Percentiles rank a stretch among this genome's conserved stretches.
These are phyloP conservation scores for Achroia grisella DNA, from an alignment of 1,140 invertebrate genomes.

Conservation along the genomic window DNA sequence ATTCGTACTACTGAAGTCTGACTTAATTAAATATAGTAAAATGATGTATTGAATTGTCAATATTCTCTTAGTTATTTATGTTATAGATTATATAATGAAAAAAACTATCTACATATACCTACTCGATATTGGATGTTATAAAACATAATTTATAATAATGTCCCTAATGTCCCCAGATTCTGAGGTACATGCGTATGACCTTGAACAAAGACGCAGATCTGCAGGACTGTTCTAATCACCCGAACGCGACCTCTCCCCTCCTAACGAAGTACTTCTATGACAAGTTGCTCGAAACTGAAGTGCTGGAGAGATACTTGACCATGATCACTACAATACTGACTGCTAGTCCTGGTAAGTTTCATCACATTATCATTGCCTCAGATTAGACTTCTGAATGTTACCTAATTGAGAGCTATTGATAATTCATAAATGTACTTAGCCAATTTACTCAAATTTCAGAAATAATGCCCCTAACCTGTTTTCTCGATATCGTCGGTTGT, in stretches of 20 bases:
- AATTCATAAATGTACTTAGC: no score
- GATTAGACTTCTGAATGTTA: background rate
- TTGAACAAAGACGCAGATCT: conserved; percentile 70
- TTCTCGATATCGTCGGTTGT: conserved; percentile 84
- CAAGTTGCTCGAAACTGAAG: conserved; percentile 64
- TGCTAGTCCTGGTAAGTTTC: conserved; percentile 73
- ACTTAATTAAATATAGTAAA: no score
- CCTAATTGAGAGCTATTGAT: no score
- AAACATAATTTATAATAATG: no score
- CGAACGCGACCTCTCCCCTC: conserved; percentile 77
- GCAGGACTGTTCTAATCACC: conserved; percentile 72
- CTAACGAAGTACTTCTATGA: conserved; percentile 75
- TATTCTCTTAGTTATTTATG: background rate
- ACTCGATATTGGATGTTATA: no score
- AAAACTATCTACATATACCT: no score
- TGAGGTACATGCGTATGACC: conserved; percentile 85
- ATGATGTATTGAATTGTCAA: no score
- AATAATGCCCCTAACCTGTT: conserved; percentile 78
- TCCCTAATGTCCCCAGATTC: conserved; percentile 72
- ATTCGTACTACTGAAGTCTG: no score
- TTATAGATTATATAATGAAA: background rate
- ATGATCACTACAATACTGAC: conserved; percentile 79
- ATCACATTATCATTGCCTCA: conserved; percentile 1
- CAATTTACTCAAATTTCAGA: conserved; percentile 58
- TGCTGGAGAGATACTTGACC: conserved; percentile 77